Base-by-base conservation (phyloP, 1,140 invertebrate species). In the Bombus huntii region DNA sequence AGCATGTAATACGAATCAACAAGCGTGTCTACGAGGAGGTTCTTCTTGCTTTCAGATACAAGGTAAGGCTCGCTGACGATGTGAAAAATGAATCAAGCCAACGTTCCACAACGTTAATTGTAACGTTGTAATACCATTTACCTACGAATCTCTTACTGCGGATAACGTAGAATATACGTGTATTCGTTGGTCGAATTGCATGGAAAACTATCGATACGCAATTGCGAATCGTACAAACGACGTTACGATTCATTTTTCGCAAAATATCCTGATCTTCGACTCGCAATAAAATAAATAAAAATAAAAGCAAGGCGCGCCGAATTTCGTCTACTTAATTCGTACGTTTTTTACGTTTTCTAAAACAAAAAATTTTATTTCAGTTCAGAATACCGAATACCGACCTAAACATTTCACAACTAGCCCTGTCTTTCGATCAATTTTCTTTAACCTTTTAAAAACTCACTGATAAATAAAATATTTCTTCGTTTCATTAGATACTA, bases 1-100 rank as follows among this genome's bases (percentile, higher is more conserved):
- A 94, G 94, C 94, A 90, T 94, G 94, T 95, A 94, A 95, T 95
- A 92, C 88, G 93, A 94, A 74, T 82, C 94, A 94, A 94, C 94
- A 91, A 91, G 90, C 94, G 93, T 95, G 90, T 94, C 93, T 92
- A 85, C 86, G 80, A 86, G 87, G 28, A 91, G 92, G 90, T 78
- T 82, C 85, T 78, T 82, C 85, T 77, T 88, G 86, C 88, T 91
- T 92, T 91, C 87, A 91, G 80, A 83, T 68, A 80, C 84, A 86
- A 73, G 92, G 86, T 89, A 86, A 75, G 92, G 86, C 89, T 89
- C 90, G 87, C 82, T 91, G 89, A 92, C 84, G 90, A 91, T 93
- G 92, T 94, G 92, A 94, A 94, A 94, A 94, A 94, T 94, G 93
- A 93, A 94, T 94, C 92, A 90, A 92, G 89, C 78, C 88, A 87